A percentile compares a stretch with the other conserved stretches of the same genome.
These are phyloP conservation scores for Choristoneura fumiferana DNA, from an alignment of 1,140 invertebrate species.

Conservation along the genomic window DNA sequence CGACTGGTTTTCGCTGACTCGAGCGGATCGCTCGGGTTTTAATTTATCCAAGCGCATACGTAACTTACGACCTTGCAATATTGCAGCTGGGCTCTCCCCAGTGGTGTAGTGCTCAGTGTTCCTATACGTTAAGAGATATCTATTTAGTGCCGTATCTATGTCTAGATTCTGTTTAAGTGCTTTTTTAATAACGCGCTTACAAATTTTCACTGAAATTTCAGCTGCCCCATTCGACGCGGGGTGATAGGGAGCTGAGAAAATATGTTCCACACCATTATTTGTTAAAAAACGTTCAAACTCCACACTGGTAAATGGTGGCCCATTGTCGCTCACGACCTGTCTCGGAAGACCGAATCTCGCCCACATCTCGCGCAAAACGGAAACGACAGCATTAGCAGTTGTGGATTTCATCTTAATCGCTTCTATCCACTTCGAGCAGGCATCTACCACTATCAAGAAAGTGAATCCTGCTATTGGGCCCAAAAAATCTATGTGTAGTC, in stretches of 20 bases:
- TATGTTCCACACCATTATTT: conserved; percentile 31
- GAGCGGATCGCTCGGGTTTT: not conserved
- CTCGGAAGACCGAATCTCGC: conserved; percentile 37
- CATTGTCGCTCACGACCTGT: conserved; percentile 48
- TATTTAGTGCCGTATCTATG: not conserved
- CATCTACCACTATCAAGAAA: conserved; percentile 27
- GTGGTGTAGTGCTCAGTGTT: conserved; percentile 14
- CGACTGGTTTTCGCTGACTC: not conserved
- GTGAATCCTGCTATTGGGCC: conserved; percentile 20
- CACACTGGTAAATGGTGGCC: conserved; percentile 35
- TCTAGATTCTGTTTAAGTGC: not conserved
- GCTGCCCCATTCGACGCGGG: not conserved
- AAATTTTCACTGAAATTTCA: conserved; percentile 5
- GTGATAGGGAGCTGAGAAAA: not conserved
- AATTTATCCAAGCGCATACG: conserved; percentile 2
- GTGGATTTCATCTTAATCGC: not conserved
- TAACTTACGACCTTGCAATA: not conserved
- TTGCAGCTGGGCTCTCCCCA: not conserved
- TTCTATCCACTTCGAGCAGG: conserved; percentile 31
- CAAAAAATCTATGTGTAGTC: conserved; percentile 8
- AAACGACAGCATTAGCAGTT: conserved; percentile 23
- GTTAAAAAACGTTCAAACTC: conserved; percentile 40
- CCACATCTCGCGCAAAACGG: conserved; percentile 33
- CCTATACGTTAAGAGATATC: conserved; percentile 3
- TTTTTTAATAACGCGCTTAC: not conserved